Conservation (phyloP, 1,140 invertebrate species). For the Drosophila sturtevanti region DNA sequence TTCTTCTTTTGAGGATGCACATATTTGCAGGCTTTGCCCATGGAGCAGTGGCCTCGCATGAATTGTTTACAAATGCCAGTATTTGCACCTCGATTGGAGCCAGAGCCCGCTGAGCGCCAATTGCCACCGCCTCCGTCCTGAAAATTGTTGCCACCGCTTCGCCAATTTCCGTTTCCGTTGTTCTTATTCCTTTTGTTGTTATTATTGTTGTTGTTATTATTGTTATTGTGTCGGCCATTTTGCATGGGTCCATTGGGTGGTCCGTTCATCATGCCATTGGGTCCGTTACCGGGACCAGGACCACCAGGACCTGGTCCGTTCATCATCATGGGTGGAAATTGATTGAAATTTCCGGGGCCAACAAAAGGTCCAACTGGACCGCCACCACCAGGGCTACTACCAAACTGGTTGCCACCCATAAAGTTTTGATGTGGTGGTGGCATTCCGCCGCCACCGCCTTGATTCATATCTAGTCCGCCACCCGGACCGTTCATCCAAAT, state of each 20-base stretch:
- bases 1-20: constrained; percentile 89
- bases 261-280: constrained; percentile 81
- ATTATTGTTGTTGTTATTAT: constrained; percentile 51
- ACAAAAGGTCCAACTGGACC: constrained; percentile 51
- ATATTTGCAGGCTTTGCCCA: constrained; percentile 90
- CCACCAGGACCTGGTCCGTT: constrained; percentile 78
- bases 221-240: constrained; percentile 43
- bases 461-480: constrained; percentile 59
- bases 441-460: constrained; percentile 24
- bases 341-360: constrained; percentile 50
- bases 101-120: constrained; percentile 75
- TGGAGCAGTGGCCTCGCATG: constrained; percentile 89
- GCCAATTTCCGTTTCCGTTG: constrained; percentile 64
- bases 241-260: constrained; percentile 75
- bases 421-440: constrained; percentile 43
- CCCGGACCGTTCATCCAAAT: constrained; percentile 50
- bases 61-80: constrained; percentile 89
- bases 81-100: constrained; percentile 68
- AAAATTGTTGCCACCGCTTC: constrained; percentile 71
- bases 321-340: constrained; percentile 77
- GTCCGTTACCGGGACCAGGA: constrained; percentile 65
- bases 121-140: constrained; percentile 72
- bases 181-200: constrained; percentile 47
- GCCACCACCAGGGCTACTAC: constrained; percentile 46
- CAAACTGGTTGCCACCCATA: constrained; percentile 62